Conservation (phyloP, 2,888 invertebrate species). For the Tipula lateralis region DNA sequence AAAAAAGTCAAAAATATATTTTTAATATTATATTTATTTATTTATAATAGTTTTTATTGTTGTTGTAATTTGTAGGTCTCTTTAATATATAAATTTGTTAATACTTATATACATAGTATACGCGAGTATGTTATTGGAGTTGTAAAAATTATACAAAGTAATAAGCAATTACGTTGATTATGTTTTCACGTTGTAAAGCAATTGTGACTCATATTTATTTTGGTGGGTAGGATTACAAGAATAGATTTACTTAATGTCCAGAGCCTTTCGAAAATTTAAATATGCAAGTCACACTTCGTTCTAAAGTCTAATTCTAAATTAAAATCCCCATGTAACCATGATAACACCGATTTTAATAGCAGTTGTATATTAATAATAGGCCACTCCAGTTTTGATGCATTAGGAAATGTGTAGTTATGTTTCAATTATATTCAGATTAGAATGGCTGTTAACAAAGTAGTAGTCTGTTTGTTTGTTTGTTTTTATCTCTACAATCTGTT, state of each 20-base stretch:
- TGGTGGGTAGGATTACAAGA: background rate
- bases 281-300: no score
- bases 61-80: background rate
- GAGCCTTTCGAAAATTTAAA: background rate
- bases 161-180: background rate
- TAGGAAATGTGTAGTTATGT: no score
- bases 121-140: background rate
- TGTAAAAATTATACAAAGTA: background rate
- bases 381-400: no score
- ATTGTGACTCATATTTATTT: background rate
- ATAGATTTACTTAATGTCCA: background rate
- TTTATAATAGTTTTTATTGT: background rate
- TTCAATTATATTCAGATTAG: no score
- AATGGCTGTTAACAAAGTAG: no score
- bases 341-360: no score
- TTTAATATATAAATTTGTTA: background rate
- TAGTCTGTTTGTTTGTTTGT: no score
- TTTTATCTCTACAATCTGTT: no score
- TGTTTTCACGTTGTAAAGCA: background rate
- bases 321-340: no score
- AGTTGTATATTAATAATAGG: no score
- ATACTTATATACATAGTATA: no score
- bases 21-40: background rate
- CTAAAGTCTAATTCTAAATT: no score
- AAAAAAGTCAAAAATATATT: background rate